phyloP scores from a whole-genome alignment of 1,140 invertebrate genomes.

The Branchinecta lindahli region DNA sequence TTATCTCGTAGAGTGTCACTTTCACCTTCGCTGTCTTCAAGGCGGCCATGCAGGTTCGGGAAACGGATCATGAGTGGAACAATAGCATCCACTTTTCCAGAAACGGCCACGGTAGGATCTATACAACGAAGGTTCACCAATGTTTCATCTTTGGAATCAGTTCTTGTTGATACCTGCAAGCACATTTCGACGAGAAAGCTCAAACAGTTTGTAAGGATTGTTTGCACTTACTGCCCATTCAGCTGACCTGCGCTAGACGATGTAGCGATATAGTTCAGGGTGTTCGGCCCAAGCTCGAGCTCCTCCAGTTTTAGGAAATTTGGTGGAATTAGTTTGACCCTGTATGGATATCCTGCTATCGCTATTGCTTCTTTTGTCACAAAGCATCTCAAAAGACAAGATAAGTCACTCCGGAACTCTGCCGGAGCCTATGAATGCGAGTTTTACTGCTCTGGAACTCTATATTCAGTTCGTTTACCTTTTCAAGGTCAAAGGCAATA shows the following conservation, averaged over 20 bases:
- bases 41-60: background rate
- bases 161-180: background rate
- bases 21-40: background rate
- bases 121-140: background rate
- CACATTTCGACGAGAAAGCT: background rate
- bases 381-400: background rate
- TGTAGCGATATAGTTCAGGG: conserved; percentile 1
- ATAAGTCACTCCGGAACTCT: background rate
- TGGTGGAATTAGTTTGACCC: background rate
- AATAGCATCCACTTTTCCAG: background rate
- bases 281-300: background rate
- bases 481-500: background rate
- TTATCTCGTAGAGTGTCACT: background rate
- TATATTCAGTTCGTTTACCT: background rate
- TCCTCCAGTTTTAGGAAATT: conserved; percentile 1
- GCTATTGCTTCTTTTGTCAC: conserved; percentile 5
- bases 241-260: background rate
- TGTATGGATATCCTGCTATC: background rate
- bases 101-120: background rate
- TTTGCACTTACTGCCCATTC: background rate
- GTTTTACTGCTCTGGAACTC: background rate
- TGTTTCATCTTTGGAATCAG: background rate
- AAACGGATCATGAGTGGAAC: conserved; percentile 3
- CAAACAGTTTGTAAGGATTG: background rate
- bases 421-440: background rate